Percentiles rank a stretch among this genome's conserved stretches.
Evolutionary conservation across 2,888 invertebrate species (phyloP).

Genomic region (Andricus quercusramuli): DNA sequence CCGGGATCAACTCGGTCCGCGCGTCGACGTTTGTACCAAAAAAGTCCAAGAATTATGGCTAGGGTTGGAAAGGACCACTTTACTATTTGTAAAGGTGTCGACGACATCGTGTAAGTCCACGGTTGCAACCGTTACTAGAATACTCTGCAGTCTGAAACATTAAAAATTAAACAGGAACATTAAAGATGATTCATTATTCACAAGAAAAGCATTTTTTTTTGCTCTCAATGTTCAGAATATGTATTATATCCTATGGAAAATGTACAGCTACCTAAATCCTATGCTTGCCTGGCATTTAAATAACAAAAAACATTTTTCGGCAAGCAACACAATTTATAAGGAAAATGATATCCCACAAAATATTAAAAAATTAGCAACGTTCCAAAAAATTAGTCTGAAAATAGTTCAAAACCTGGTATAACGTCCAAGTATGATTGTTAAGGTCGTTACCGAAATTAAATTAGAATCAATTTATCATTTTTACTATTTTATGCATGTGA

Average conservation of each 20-base stretch:
- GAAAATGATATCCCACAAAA: no score
- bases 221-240: no score
- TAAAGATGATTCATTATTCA: not conserved
- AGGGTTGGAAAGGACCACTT: constrained; percentile 90
- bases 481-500: not conserved
- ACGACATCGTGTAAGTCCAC: constrained; percentile 88
- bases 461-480: not conserved
- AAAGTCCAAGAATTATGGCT: constrained; percentile 88
- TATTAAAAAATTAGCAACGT: no score
- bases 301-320: no score
- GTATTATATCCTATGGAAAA: no score
- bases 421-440: no score
- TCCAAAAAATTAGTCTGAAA: no score
- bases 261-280: no score
- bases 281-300: no score
- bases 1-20: constrained; percentile 88
- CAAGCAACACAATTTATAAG: no score
- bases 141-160: constrained; percentile 50
- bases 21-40: constrained; percentile 91
- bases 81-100: constrained; percentile 84
- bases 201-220: not conserved
- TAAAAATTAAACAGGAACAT: not conserved
- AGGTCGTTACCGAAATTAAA: not conserved
- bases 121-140: constrained; percentile 82
- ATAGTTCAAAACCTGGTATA: no score